Base-by-base conservation (phyloP, 2,888 invertebrate species). In the Alviniconcha strummeri region DNA sequence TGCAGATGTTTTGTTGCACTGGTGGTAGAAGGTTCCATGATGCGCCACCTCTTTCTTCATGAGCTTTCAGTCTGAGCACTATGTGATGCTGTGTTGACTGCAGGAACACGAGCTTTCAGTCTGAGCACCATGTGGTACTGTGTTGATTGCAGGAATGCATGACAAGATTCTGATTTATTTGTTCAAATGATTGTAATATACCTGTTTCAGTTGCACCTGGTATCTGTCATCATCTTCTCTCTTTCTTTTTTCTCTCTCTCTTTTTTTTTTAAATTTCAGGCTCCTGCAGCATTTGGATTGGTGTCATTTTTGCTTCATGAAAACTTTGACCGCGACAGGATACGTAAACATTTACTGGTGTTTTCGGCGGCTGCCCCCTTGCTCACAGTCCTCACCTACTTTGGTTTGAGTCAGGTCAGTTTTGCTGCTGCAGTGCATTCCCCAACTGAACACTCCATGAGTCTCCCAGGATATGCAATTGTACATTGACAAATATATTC, bases 261-360 rank as follows among this genome's bases (percentile, higher is more conserved):
- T 71, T 13, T 15, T 8, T 15, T n/a, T 55, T 78, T 76, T 56
- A 8, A 13, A 76, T 92, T 93, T 74, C 90, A 96, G 96, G 99
- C 99, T 0, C 99, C 99, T 0, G 99, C 99, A 5, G 98, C 99
- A 0, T 99, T 99, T 95, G 99, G 99, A 0, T 95, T 99, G 19
- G 99, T 99, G 71, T 98, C 99, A n/a, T 99, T 99, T 94, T 95
- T 99, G 74, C 94, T 99, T 86, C 98, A 99, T 92, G 98, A 98
- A 91, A 98, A 98, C 8, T 95, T 99, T 57, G 99, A 99, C 87
- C 95, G 97, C 93, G 96, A 96, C 87, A 95, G 97, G 87, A 98
- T 99, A 91, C 95, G 97, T 57, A 96, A 96, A 91, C 99, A 99
- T 94, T 95, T 99, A 78, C 94, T 97, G 57, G 96, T 98, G 88